Conservation (phyloP, 64 coral and sea anemone species). For the Platygyra sinensis region DNA sequence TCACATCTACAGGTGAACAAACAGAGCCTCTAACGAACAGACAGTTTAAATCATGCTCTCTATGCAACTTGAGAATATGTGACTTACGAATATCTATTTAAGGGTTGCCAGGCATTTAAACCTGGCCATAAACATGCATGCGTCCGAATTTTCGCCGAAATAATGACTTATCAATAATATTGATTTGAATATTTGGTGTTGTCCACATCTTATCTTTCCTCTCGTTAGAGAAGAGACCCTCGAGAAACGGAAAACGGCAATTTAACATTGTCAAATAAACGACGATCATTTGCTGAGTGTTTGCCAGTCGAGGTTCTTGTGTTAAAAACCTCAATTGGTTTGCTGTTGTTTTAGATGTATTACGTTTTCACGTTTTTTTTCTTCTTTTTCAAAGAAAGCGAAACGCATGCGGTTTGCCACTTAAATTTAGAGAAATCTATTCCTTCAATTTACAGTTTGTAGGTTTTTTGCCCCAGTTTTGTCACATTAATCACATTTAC, state of each 20-base stretch:
- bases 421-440: background rate
- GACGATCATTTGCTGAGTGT: background rate
- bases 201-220: background rate
- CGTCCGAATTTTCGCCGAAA: background rate
- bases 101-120: background rate
- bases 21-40: background rate
- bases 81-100: background rate
- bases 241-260: conserved; percentile 26
- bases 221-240: background rate
- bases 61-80: background rate
- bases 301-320: background rate
- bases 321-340: background rate
- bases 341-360: background rate
- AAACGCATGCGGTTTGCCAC: too few relatives aligned
- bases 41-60: background rate
- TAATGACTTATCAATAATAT: background rate
- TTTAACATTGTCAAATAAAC: conserved; percentile 21
- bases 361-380: background rate
- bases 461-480: conserved; percentile 9
- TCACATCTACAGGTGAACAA: conserved; percentile 24
- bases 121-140: background rate
- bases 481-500: conserved; percentile 1
- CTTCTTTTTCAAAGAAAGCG: too few relatives aligned
- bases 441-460: background rate
- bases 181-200: background rate